phyloP scores from a whole-genome alignment of 1,140 invertebrate species.

The Drosophila nigrodunni region DNA sequence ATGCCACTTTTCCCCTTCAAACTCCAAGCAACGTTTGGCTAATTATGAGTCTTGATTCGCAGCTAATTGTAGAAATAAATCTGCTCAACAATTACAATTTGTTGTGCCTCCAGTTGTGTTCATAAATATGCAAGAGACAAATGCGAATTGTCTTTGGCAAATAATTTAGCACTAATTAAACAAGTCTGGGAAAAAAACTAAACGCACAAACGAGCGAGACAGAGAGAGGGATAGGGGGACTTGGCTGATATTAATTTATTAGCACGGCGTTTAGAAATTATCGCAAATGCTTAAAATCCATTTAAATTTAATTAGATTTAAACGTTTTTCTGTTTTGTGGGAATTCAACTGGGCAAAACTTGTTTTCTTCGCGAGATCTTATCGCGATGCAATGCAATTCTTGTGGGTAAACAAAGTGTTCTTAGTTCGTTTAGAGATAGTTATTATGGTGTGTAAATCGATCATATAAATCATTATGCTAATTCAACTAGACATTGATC shows the following conservation, averaged over 20 bases:
- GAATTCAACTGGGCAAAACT: constrained; percentile 12
- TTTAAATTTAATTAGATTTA: constrained; percentile 64
- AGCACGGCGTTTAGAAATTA: constrained; percentile 59
- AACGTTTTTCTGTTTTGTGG: constrained; percentile 21
- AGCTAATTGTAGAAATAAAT: constrained; percentile 76
- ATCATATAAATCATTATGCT: constrained; percentile 20
- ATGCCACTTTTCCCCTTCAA: constrained; percentile 16
- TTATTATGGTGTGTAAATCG: constrained; percentile 17
- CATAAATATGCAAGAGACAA: constrained; percentile 59
- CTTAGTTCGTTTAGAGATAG: constrained; percentile 18
- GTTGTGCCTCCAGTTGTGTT: constrained; percentile 29
- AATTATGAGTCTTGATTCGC: constrained; percentile 55
- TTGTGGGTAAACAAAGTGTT: constrained; percentile 19
- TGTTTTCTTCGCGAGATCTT: constrained; percentile 14
- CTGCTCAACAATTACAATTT: constrained; percentile 74
- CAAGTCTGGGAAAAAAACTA: constrained; percentile 41
- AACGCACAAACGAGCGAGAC: constrained; percentile 1
- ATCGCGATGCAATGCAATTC: constrained; percentile 8
- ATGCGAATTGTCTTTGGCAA: constrained; percentile 32
- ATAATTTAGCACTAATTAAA: constrained; percentile 63
- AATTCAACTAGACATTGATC: constrained; percentile 24
- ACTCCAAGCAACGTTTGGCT: constrained; percentile 18
- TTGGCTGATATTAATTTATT: constrained; percentile 68
- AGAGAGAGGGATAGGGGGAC: neutral
- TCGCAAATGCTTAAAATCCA: constrained; percentile 54